Conservation (phyloP, 2,797 vertebrate genomes). For the Rhynchotus rufescens region DNA sequence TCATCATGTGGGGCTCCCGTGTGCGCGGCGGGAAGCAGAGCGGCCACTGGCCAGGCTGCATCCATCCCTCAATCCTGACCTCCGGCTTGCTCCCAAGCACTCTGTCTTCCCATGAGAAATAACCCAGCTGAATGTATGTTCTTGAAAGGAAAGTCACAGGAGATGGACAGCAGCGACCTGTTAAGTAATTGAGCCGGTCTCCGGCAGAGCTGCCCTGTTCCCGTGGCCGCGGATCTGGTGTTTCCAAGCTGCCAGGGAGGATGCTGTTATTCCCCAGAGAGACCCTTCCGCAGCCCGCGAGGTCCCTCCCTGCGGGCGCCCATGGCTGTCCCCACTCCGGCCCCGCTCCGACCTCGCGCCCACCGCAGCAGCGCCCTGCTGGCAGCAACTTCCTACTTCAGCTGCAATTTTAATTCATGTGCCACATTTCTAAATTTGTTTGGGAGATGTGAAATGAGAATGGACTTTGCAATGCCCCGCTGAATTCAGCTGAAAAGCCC, state of each 20-base stretch:
- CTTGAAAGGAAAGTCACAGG: constrained; percentile 57
- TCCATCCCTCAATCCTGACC: neutral
- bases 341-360: no score
- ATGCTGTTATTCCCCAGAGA: constrained; percentile 15
- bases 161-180: constrained; percentile 66
- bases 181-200: constrained; percentile 67
- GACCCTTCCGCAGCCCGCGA: neutral
- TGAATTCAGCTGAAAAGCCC: neutral
- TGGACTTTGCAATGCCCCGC: neutral
- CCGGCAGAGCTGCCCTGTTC: constrained; percentile 62
- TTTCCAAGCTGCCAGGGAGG: constrained; percentile 52
- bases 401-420: neutral
- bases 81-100: neutral
- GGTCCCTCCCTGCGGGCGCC: neutral
- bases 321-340: neutral
- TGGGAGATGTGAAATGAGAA: constrained; percentile 7
- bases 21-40: neutral
- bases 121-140: constrained; percentile 57
- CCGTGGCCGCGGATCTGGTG: neutral
- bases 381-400: neutral
- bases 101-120: constrained; percentile 66
- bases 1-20: neutral
- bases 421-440: neutral
- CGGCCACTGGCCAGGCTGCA: neutral
- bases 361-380: neutral